Evolutionary conservation across 2,797 vertebrate species (phyloP).

Genomic region (Microctenopoma lineatum): DNA sequence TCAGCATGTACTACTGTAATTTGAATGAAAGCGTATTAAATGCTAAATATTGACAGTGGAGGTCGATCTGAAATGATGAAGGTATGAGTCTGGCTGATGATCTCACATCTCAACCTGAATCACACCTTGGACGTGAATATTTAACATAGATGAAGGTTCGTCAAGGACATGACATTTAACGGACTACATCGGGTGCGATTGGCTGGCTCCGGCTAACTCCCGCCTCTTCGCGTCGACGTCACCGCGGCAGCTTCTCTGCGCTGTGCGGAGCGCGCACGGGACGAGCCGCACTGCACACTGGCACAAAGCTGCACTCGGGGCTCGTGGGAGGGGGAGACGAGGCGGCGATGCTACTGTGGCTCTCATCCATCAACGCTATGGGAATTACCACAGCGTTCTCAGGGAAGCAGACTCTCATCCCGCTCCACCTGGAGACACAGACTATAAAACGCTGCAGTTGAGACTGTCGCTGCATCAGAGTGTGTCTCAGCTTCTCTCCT

Average conservation of each 20-base stretch:
- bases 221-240: slow-evolving; percentile 55
- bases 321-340: slow-evolving; percentile 49
- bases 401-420: slow-evolving; percentile 59
- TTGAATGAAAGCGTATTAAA: too few species aligned
- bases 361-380: slow-evolving; percentile 78
- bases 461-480: slow-evolving; percentile 37
- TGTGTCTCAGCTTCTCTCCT: slow-evolving; percentile 41
- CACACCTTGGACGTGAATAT: background rate
- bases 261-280: slow-evolving; percentile 55
- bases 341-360: slow-evolving; percentile 49
- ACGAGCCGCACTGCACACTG: slow-evolving; percentile 61
- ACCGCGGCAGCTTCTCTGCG: slow-evolving; percentile 47
- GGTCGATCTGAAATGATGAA: too few species aligned
- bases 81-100: background rate
- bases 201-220: slow-evolving; percentile 48
- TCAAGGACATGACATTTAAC: background rate
- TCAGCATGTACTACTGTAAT: too few species aligned
- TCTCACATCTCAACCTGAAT: too few species aligned
- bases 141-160: background rate
- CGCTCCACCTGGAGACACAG: slow-evolving; percentile 64
- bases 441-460: slow-evolving; percentile 70
- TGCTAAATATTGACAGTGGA: too few species aligned
- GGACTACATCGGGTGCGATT: slow-evolving; percentile 27
- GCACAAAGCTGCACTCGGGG: slow-evolving; percentile 28
- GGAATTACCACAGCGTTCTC: slow-evolving; percentile 66